Base-by-base conservation (phyloP, 2,113 vertebrate species). In the Atlantisia rogersi region DNA sequence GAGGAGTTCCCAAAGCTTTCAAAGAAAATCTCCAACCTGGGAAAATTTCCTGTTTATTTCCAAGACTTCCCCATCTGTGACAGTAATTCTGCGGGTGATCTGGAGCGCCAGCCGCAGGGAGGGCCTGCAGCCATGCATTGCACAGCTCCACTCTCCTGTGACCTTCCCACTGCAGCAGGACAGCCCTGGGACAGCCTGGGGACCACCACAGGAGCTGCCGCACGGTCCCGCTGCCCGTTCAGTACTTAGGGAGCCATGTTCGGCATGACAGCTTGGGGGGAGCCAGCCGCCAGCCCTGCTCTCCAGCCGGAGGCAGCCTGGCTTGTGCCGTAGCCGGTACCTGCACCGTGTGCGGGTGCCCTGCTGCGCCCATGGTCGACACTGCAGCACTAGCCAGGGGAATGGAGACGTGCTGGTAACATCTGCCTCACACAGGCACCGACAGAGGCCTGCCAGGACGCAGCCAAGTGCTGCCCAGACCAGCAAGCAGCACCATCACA, bases 41-140 rank as follows among this genome's bases (percentile, higher is more conserved):
- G 95, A 94, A 37, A 73, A 63, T 55, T 73, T 48, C n/a, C 95
- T 53, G 52, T 96, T 92, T 89, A 87, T 89, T 86, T 55, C 82
- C 68, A 91, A 96, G 44, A 68, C 86, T 69, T 94, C 71, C 92
- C 82, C 84, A 91, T 76, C 74, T 94, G 95, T 78, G 95, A 81
- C 92, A 90, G 68, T 68, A 64, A 60, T 79, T 90, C 88, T 95
- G 71, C 13, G 15, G 82, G 80, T 86, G 18, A 83, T 50, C n/a
- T 90, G 80, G 91, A 82, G 86, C 52, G 76, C n/a, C 50, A 81
- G 75, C 85, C 67, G 64, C 69, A 56, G 82, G 58, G 78, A 39
- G 55, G 78, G n/a, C 56, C 48, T 59, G 81, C 69, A 70, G 70
- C 82, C 81, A 91, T 16, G 90, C 87, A 71, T 77, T 15, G 78